phyloP scores from a whole-genome alignment of 2,797 vertebrate genomes.

The Diceros bicornis region DNA sequence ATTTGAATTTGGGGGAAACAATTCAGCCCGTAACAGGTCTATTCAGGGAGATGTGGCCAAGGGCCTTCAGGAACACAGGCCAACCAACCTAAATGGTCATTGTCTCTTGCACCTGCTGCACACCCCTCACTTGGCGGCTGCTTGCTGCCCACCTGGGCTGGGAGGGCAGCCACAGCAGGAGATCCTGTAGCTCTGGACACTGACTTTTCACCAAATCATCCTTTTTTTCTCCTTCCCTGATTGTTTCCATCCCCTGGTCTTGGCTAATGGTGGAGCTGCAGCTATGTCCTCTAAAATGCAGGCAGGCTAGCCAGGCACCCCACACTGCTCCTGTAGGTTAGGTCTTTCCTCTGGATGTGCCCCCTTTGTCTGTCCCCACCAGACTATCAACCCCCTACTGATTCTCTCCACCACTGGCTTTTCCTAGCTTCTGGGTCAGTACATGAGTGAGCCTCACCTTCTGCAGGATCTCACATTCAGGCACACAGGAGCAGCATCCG shows the following conservation, averaged over 20 bases:
- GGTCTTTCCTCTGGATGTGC: background rate
- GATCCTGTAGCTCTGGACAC: background rate
- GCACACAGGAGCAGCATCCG: background rate
- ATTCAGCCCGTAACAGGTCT: background rate
- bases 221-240: background rate
- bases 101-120: too few relatives aligned
- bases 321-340: background rate
- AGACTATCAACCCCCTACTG: background rate
- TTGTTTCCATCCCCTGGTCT: background rate
- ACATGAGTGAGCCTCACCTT: background rate
- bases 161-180: background rate
- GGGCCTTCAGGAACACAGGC: background rate
- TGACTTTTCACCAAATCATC: background rate
- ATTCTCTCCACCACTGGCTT: background rate
- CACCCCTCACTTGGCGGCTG: accelerated
- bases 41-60: background rate
- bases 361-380: background rate
- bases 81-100: background rate
- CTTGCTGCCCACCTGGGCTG: background rate
- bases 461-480: background rate
- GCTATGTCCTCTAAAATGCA: background rate
- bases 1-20: background rate
- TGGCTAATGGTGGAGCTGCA: background rate
- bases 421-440: background rate
- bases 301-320: background rate